A percentile compares a stretch with the other conserved stretches of the same genome.
phyloP scores from a whole-genome alignment of 92 coral and sea anemone species.

The Hydrozoanthus gracilis region DNA sequence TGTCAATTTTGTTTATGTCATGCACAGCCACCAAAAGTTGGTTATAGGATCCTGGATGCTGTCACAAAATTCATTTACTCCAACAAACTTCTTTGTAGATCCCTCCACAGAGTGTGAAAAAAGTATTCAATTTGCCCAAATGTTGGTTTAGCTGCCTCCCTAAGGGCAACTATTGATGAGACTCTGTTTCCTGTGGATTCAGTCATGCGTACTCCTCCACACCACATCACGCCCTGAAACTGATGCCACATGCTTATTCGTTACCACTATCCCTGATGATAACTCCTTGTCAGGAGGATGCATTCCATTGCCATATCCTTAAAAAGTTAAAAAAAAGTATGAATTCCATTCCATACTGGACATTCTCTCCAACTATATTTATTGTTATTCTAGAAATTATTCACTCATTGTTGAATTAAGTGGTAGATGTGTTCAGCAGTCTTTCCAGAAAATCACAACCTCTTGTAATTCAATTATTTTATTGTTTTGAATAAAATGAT shows the following conservation, averaged over 20 bases:
- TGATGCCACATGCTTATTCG: conserved; percentile 22
- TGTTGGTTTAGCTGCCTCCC: conserved; percentile 29
- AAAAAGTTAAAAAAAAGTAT: conserved; percentile 2
- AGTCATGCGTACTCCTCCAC: conserved; percentile 9
- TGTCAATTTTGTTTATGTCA: conserved; percentile 11
- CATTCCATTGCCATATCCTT: conserved; percentile 17
- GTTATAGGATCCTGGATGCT: conserved; percentile 17
- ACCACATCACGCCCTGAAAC: conserved; percentile 17
- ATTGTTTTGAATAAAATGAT: conserved; percentile 24
- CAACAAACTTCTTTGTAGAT: conserved; percentile 4
- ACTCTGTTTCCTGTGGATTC: neutral
- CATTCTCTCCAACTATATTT: conserved; percentile 19
- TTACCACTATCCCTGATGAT: conserved; percentile 13
- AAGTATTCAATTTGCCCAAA: conserved; percentile 5
- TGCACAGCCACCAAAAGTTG: conserved; percentile 18
- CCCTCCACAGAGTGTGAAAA: conserved; percentile 18
- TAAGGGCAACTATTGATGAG: conserved; percentile 18
- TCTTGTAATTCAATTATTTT: neutral
- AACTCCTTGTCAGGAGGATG: conserved; percentile 20
- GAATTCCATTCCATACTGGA: conserved; percentile 18
- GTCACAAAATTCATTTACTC: conserved; percentile 8
- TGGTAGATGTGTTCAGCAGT: conserved; percentile 15
- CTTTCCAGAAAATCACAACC: conserved; percentile 14
- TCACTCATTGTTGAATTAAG: conserved; percentile 17
- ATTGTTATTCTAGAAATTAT: conserved; percentile 17